phyloP scores from a whole-genome alignment of 2,797 vertebrate species.

The Coccyzus lansbergi region DNA sequence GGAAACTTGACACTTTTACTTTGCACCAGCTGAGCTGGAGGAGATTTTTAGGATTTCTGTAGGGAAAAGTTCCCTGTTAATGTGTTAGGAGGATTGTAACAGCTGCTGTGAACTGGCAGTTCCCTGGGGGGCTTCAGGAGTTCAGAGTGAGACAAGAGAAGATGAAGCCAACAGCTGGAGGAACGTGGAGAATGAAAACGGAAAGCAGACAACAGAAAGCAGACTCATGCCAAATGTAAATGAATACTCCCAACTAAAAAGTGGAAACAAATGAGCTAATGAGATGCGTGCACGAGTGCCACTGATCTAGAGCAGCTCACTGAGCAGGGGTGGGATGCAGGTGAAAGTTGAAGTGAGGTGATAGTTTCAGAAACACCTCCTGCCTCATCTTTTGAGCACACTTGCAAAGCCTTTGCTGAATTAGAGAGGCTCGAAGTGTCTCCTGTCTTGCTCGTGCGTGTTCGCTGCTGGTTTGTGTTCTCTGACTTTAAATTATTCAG shows the following conservation, averaged over 20 bases:
- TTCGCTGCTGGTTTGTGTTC: background rate
- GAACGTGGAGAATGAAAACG: background rate
- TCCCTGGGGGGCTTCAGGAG: background rate
- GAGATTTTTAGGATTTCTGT: background rate
- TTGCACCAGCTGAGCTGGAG: background rate
- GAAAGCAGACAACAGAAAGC: background rate
- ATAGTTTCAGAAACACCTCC: background rate
- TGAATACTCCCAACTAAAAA: background rate
- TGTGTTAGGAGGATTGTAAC: background rate
- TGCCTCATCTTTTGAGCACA: accelerated
- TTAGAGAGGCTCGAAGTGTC: background rate
- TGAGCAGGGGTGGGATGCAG: background rate
- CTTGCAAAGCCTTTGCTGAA: background rate
- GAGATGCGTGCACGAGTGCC: background rate
- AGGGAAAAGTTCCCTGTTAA: background rate
- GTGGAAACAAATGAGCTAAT: accelerated
- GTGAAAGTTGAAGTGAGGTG: background rate
- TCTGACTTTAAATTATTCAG: background rate
- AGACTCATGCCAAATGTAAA: background rate
- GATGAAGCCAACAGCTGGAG: background rate
- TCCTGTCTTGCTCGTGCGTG: background rate
- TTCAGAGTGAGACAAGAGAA: background rate
- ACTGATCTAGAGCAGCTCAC: accelerated
- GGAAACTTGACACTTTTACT: background rate
- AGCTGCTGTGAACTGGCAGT: background rate